These are phyloP conservation scores for Callipepla squamata DNA, from an alignment of 2,113 vertebrate genomes.

Conservation along the genomic window DNA sequence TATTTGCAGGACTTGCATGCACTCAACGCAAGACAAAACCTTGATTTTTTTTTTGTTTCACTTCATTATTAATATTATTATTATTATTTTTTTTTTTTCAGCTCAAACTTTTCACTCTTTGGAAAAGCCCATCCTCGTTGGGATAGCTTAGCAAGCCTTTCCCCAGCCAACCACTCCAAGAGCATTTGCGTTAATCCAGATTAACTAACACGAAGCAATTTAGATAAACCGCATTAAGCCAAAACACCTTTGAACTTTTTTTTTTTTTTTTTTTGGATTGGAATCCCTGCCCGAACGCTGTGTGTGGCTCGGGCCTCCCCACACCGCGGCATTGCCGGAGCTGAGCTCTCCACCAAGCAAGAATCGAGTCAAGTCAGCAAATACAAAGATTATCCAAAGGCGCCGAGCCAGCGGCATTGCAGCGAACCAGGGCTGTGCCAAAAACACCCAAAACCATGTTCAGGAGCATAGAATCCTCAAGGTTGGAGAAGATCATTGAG, in stretches of 20 bases:
- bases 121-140: background rate
- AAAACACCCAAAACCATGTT: background rate
- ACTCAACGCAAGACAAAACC: background rate
- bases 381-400: background rate
- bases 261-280: background rate
- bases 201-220: slow-evolving; percentile 67
- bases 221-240: slow-evolving; percentile 61
- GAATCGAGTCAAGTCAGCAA: slow-evolving; percentile 24
- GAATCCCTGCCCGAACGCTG: background rate
- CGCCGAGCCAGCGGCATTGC: background rate
- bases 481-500: background rate
- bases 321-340: background rate
- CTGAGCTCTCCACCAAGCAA: rapidly evolving
- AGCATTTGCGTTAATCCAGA: slow-evolving; percentile 69
- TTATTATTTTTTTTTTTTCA: background rate
- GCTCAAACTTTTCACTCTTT: background rate
- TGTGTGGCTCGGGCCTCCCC: slow-evolving; percentile 56
- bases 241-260: slow-evolving; percentile 65
- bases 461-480: background rate
- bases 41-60: too few relatives aligned
- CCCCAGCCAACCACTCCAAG: background rate
- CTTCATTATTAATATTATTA: background rate
- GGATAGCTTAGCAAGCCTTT: slow-evolving; percentile 17
- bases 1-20: background rate
- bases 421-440: background rate